Percentiles rank a stretch among this genome's conserved stretches.
Conservation (phyloP, 1,140 invertebrate genomes). For the Diabrotica virgifera region DNA sequence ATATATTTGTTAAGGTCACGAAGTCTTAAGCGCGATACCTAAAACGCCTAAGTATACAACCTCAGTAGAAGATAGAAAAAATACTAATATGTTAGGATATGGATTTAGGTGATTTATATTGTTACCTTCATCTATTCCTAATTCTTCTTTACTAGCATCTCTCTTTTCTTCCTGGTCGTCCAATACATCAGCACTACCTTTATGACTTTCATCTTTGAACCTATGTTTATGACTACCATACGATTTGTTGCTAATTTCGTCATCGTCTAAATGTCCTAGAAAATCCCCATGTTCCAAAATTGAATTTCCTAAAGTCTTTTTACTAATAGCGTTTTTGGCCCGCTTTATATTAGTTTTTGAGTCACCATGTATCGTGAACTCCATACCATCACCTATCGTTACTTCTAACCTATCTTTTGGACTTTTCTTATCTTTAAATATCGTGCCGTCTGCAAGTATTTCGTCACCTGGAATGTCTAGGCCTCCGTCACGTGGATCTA, state of each 20-base stretch:
- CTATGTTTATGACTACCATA: slow-evolving; percentile 89
- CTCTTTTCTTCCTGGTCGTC: slow-evolving; percentile 85
- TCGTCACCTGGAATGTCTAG: slow-evolving; percentile 66
- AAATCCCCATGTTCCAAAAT: slow-evolving; percentile 45
- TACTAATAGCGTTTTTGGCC: slow-evolving; percentile 45
- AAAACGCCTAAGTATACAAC: too few relatives aligned
- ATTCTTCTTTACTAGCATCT: slow-evolving; percentile 86
- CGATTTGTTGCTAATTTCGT: slow-evolving; percentile 83
- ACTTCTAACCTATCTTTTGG: slow-evolving; percentile 83
- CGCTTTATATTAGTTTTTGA: slow-evolving; percentile 43
- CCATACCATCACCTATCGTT: slow-evolving; percentile 86
- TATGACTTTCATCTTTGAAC: slow-evolving; percentile 85
- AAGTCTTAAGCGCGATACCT: too few relatives aligned
- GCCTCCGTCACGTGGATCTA: slow-evolving; percentile 46
- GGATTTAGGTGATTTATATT: slow-evolving; percentile 4
- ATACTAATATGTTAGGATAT: not conserved
- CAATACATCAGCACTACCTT: slow-evolving; percentile 77
- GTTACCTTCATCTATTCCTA: slow-evolving; percentile 68
- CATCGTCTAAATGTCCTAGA: slow-evolving; percentile 55
- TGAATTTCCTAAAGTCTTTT: slow-evolving; percentile 48
- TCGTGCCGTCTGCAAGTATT: slow-evolving; percentile 77
- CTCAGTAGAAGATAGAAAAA: not conserved
- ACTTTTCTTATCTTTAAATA: slow-evolving; percentile 82
- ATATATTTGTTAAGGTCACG: too few relatives aligned
- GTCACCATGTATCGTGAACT: slow-evolving; percentile 81